phyloP scores from a whole-genome alignment of 2,797 vertebrate genomes.

The Cuculus canorus region DNA sequence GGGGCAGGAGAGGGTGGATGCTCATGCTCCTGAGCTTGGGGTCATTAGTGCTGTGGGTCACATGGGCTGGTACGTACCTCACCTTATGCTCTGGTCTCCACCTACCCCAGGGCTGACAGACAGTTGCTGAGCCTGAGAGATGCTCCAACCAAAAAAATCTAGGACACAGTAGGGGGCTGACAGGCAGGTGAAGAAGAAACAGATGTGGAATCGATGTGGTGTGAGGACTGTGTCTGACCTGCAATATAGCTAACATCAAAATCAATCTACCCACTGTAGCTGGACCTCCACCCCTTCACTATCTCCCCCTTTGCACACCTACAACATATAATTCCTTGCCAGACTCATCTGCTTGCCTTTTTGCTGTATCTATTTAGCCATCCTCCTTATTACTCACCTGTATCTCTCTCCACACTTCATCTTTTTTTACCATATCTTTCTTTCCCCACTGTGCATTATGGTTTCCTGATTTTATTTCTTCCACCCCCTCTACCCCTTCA shows the following conservation, averaged over 20 bases:
- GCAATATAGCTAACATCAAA: slow-evolving; percentile 66
- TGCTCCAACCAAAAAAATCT: slow-evolving; percentile 34
- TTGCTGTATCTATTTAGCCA: slow-evolving; percentile 3
- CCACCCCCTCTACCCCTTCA: background rate
- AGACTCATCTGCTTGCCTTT: background rate
- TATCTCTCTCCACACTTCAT: background rate
- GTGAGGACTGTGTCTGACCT: slow-evolving; percentile 54
- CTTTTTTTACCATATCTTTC: background rate
- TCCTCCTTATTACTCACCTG: background rate
- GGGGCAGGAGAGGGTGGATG: background rate
- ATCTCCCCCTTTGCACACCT: background rate
- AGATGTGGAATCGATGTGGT: slow-evolving; percentile 49
- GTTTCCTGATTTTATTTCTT: slow-evolving; percentile 1
- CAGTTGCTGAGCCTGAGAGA: background rate
- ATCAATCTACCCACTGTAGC: slow-evolving; percentile 46
- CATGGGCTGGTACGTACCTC: fast-evolving
- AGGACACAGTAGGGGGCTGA: slow-evolving; percentile 10
- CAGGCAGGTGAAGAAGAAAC: slow-evolving; percentile 43
- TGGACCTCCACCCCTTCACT: slow-evolving; percentile 9
- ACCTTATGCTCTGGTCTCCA: background rate
- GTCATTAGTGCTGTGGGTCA: background rate
- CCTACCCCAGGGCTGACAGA: background rate
- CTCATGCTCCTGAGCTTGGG: background rate
- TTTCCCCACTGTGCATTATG: background rate
- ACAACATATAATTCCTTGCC: background rate